These are phyloP conservation scores for Drosophila dunni DNA, from an alignment of 1,140 invertebrate genomes.

Conservation along the genomic window DNA sequence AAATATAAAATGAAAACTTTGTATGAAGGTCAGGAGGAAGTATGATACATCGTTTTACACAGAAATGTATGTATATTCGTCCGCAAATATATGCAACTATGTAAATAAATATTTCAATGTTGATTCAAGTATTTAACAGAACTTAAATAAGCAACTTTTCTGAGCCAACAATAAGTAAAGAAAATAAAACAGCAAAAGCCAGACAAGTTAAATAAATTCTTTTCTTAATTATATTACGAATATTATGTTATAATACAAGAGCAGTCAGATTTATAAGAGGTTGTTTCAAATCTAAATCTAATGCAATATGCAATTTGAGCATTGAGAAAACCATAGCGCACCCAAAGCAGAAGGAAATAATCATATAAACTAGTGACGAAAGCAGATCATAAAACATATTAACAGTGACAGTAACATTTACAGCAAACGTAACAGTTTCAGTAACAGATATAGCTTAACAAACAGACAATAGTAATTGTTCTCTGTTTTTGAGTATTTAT, in stretches of 20 bases:
- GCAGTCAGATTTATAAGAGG: constrained; percentile 8
- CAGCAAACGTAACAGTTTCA: constrained; percentile 1
- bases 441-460: constrained; percentile 10
- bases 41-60: background rate
- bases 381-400: constrained; percentile 2
- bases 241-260: constrained; percentile 16
- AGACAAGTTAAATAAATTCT: background rate
- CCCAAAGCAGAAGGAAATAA: constrained; percentile 21
- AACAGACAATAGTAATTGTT: constrained; percentile 25
- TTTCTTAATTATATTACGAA: constrained; percentile 4
- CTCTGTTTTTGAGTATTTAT: constrained; percentile 27
- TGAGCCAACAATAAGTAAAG: background rate
- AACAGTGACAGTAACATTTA: constrained; percentile 25
- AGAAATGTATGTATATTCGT: constrained; percentile 14
- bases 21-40: constrained; percentile 7
- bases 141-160: background rate
- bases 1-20: constrained; percentile 13
- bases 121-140: constrained; percentile 20
- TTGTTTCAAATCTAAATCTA: constrained; percentile 5
- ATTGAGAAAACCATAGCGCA: constrained; percentile 27
- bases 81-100: constrained; percentile 6
- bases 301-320: constrained; percentile 34
- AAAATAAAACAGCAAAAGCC: background rate
- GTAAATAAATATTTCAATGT: constrained; percentile 34
- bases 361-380: constrained; percentile 18